Percentiles rank a stretch among this genome's conserved stretches.
Conservation (phyloP, 2,797 vertebrate species). For the Buceros bicornis region DNA sequence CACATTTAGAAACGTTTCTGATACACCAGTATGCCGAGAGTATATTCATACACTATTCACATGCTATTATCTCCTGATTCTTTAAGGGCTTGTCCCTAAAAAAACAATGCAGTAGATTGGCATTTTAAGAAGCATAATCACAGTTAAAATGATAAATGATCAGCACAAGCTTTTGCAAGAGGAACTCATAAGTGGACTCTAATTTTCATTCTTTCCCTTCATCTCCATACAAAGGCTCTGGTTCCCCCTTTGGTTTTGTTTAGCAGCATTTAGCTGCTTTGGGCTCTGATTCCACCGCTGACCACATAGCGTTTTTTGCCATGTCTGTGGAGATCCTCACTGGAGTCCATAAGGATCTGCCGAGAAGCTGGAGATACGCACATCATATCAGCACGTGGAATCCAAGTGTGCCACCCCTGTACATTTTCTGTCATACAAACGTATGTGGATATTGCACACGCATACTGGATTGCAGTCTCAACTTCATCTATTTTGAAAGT, state of each 20-base stretch:
- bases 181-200: neutral
- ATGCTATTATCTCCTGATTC: neutral
- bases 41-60: neutral
- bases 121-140: neutral
- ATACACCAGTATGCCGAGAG: neutral
- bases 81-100: neutral
- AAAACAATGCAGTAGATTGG: neutral
- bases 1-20: neutral
- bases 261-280: neutral
- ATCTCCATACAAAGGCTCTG: neutral
- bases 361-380: neutral
- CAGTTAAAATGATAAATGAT: neutral
- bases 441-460: neutral
- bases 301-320: neutral
- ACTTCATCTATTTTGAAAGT: neutral
- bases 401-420: neutral
- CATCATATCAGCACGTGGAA: neutral
- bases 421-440: neutral
- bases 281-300: neutral
- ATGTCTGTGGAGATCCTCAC: neutral
- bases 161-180: neutral
- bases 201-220: slow-evolving; percentile 8
- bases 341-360: neutral
- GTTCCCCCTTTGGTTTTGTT: neutral
- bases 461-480: neutral